A percentile compares a stretch with the other conserved stretches of the same genome.
phyloP scores from a whole-genome alignment of 2,797 vertebrate species.

The Myotis daubentonii region DNA sequence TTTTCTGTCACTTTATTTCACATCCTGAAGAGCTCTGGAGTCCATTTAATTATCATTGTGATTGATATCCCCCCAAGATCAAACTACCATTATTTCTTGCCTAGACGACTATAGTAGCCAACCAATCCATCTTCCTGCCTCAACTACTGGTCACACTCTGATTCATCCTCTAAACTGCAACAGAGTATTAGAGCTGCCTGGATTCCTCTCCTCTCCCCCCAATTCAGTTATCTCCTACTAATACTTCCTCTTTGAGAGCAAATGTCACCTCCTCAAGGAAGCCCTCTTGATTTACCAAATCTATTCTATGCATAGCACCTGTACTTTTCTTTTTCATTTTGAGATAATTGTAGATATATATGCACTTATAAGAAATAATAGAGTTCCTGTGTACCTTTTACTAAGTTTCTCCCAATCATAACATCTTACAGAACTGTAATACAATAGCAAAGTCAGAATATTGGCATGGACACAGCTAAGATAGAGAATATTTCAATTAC shows the following conservation, averaged over 20 bases:
- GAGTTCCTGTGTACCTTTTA: background rate
- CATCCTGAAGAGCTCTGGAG: background rate
- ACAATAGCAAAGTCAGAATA: background rate
- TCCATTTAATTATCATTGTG: background rate
- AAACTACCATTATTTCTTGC: background rate
- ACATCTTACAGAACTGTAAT: background rate
- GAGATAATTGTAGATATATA: background rate
- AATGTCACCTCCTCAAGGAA: background rate
- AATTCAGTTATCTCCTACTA: background rate
- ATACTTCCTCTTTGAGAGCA: background rate
- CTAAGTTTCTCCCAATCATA: background rate
- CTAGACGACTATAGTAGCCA: background rate
- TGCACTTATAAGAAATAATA: background rate
- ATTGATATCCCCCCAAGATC: background rate
- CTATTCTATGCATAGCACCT: background rate
- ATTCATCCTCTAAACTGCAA: background rate
- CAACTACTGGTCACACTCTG: background rate
- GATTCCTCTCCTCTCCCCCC: background rate
- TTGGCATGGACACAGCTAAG: background rate
- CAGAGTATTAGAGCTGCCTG: background rate
- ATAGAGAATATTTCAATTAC: background rate
- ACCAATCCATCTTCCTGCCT: background rate
- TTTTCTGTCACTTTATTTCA: constrained; percentile 18
- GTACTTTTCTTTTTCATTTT: background rate
- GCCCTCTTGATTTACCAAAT: background rate